Evolutionary conservation across 2,888 invertebrate species (phyloP).

Genomic region (Eristalis tenax): DNA sequence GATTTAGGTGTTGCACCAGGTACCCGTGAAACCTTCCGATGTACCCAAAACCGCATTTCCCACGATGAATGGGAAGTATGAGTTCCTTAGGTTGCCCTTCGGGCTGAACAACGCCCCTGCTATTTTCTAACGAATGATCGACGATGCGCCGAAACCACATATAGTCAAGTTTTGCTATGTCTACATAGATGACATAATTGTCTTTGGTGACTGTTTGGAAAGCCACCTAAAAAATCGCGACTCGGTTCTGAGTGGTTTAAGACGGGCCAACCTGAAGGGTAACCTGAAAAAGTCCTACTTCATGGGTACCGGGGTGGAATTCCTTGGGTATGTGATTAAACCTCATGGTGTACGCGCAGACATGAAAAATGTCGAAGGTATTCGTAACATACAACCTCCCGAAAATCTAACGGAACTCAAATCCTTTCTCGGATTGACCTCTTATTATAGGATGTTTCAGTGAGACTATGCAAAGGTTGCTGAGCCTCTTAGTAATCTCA

Average conservation of each 20-base stretch:
- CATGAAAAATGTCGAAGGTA: constrained; percentile 31
- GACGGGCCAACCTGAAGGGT: constrained; percentile 38
- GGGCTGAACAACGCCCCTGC: background rate
- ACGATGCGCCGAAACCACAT: background rate
- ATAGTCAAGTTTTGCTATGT: constrained; percentile 32
- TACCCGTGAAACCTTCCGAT: constrained; percentile 24
- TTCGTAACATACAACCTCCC: constrained; percentile 38
- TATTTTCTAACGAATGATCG: background rate
- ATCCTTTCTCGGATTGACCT: too few species aligned
- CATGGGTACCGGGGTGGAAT: constrained; percentile 51
- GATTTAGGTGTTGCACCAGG: constrained; percentile 37
- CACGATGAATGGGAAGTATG: background rate
- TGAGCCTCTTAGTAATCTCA: too few species aligned
- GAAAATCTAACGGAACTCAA: constrained; percentile 51
- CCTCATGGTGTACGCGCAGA: constrained; percentile 43
- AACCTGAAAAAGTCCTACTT: constrained; percentile 41
- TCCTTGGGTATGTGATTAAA: constrained; percentile 46
- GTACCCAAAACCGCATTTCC: constrained; percentile 30
- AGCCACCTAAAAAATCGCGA: constrained; percentile 49
- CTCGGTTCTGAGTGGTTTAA: constrained; percentile 20
- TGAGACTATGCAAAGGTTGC: too few species aligned
- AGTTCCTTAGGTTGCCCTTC: background rate
- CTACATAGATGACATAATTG: constrained; percentile 67
- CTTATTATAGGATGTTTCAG: too few species aligned
- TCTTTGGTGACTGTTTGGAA: too few species aligned